phyloP scores from a whole-genome alignment of 2,113 vertebrate species.

The Salvelinus fontinalis region DNA sequence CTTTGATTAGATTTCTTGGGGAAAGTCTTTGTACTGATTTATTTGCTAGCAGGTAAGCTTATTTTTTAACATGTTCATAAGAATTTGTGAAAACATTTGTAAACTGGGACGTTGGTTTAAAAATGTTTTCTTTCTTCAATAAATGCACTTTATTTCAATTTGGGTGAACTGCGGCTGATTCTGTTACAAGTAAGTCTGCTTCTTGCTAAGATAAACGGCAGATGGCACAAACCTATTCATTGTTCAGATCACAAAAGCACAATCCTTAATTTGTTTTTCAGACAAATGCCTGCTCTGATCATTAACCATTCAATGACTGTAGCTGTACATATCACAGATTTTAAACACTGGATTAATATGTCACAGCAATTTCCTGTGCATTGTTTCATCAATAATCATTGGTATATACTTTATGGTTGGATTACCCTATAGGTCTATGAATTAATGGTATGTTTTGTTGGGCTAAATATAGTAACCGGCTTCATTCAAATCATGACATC shows the following conservation, averaged over 20 bases:
- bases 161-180: background rate
- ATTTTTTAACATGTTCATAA: conserved; percentile 44
- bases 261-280: no score
- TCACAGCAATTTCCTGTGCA: no score
- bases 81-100: conserved; percentile 47
- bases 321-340: no score
- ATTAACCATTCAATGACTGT: background rate
- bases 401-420: no score
- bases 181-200: no score
- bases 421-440: background rate
- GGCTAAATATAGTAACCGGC: conserved; percentile 33
- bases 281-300: background rate
- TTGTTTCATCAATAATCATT: no score
- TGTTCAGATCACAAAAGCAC: no score
- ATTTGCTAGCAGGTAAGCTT: conserved; percentile 38
- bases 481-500: conserved; percentile 18
- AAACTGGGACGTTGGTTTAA: conserved; percentile 49
- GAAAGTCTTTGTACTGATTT: conserved; percentile 44
- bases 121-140: conserved; percentile 52
- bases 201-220: no score
- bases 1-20: conserved; percentile 39
- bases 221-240: no score
- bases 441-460: conserved; percentile 10
- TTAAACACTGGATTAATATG: no score
- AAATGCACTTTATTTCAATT: conserved; percentile 80